phyloP scores from a whole-genome alignment of 2,113 vertebrate species.

The Periophthalmodon schlosseri region DNA sequence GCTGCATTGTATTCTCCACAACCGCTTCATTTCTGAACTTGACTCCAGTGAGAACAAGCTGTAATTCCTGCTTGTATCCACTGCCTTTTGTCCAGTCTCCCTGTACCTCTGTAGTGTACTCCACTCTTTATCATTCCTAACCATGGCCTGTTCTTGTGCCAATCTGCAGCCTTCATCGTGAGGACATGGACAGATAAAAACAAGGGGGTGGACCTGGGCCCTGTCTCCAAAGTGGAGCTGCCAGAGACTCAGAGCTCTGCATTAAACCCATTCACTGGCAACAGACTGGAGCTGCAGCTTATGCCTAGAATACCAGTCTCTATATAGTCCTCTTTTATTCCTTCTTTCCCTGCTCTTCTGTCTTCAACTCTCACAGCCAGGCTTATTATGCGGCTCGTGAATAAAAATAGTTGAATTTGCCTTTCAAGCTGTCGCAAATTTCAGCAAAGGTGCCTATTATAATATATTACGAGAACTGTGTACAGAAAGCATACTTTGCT shows the following conservation, averaged over 20 bases:
- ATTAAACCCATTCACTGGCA: constrained; percentile 61
- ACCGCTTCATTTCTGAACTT: constrained; percentile 13
- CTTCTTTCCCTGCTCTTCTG: constrained; percentile 12
- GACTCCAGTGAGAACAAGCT: background rate
- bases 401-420: constrained; percentile 14
- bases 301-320: constrained; percentile 35
- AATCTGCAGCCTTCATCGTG: constrained; percentile 54
- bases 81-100: constrained; percentile 6
- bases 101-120: constrained; percentile 19
- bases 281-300: constrained; percentile 41
- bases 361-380: constrained; percentile 15
- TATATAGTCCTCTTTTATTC: background rate
- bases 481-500: constrained; percentile 27
- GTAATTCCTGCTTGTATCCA: background rate
- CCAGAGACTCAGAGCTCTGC: constrained; percentile 44
- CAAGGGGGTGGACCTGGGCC: constrained; percentile 44
- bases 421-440: constrained; percentile 29
- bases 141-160: constrained; percentile 28
- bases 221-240: constrained; percentile 54
- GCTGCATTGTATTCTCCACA: background rate
- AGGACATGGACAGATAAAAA: constrained; percentile 35
- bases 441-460: constrained; percentile 22
- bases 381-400: constrained; percentile 25
- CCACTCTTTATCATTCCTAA: constrained; percentile 32
- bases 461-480: constrained; percentile 24